Conservation (phyloP, 2,888 invertebrate species). For the Dendrolimus houi region DNA sequence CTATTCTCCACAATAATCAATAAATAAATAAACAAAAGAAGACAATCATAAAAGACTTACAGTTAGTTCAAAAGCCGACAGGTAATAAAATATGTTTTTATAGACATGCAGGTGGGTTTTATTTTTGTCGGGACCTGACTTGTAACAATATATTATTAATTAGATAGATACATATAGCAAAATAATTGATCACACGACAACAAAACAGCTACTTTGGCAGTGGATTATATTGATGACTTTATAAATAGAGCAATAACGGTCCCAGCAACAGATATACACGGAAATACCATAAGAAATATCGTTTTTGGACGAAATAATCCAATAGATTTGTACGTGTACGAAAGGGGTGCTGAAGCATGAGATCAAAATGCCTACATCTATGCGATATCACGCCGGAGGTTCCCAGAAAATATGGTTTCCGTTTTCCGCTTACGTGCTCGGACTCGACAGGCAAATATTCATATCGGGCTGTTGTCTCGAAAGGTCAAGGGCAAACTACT, state of each 20-base stretch:
- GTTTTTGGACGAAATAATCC: background rate
- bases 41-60: too few relatives aligned
- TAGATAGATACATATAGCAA: too few relatives aligned
- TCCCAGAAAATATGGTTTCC: conserved; percentile 7
- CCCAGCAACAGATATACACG: background rate
- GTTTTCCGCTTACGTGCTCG: conserved; percentile 4
- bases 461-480: background rate
- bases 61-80: too few relatives aligned
- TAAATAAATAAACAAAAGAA: too few relatives aligned
- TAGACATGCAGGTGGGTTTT: too few relatives aligned
- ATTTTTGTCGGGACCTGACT: too few relatives aligned
- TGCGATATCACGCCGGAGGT: conserved; percentile 8
- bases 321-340: background rate
- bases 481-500: background rate
- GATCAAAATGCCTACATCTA: conserved; percentile 17
- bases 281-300: background rate
- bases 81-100: too few relatives aligned
- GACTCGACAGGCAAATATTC: background rate
- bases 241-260: background rate
- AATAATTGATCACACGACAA: too few relatives aligned
- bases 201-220: too few relatives aligned
- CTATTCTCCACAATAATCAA: too few relatives aligned
- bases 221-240: too few relatives aligned
- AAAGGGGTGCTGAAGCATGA: conserved; percentile 16
- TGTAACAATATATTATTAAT: too few relatives aligned